Percentiles rank a stretch among this genome's conserved stretches.
Evolutionary conservation across 2,113 vertebrate species (phyloP).

Genomic region (Eulemur macaco): DNA sequence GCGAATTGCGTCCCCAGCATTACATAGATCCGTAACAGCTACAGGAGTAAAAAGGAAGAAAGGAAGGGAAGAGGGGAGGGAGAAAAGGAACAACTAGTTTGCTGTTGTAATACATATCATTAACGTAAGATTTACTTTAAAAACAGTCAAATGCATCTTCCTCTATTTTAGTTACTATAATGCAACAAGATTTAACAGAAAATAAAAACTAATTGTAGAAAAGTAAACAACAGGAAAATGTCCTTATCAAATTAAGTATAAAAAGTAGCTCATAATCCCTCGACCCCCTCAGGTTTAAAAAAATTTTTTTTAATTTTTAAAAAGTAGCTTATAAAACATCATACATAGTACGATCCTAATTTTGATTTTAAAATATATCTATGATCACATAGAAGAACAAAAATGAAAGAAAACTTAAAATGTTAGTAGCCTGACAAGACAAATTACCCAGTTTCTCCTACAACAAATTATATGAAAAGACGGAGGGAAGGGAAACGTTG

Average conservation of each 20-base stretch:
- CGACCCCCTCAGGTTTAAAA: no score
- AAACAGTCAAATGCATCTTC: not conserved
- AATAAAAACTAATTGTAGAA: not conserved
- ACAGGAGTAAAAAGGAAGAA: not conserved
- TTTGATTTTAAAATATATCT: constrained; percentile 6
- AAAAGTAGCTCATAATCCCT: not conserved
- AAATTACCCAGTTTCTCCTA: not conserved
- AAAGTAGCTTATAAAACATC: not conserved
- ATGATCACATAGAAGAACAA: not conserved
- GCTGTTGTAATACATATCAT: not conserved
- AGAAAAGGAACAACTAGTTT: not conserved
- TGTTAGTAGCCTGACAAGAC: not conserved
- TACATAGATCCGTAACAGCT: not conserved
- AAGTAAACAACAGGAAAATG: not conserved
- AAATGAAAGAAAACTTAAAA: constrained; percentile 16
- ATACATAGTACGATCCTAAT: not conserved
- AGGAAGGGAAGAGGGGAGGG: not conserved
- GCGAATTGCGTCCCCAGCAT: not conserved
- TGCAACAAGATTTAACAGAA: not conserved
- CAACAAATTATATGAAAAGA: not conserved
- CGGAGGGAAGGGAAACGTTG: not conserved
- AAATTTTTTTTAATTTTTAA: not conserved
- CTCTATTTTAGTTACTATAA: not conserved
- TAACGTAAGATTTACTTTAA: not conserved
- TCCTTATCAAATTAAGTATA: not conserved